These are phyloP conservation scores for Beris morrisii DNA, from an alignment of 2,888 invertebrate species.

Conservation along the genomic window DNA sequence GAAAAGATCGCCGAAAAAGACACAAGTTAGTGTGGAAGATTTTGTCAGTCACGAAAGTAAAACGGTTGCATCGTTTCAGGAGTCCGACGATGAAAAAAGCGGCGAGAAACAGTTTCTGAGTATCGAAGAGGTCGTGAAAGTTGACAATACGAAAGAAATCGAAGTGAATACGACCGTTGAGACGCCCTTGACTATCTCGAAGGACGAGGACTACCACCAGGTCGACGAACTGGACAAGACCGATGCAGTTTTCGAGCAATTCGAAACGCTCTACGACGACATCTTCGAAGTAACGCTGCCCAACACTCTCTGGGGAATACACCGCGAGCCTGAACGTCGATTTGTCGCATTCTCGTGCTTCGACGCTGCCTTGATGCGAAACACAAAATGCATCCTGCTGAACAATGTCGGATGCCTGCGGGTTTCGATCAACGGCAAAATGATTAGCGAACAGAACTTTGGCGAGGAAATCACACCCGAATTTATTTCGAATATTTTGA, in stretches of 20 bases:
- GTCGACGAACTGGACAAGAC: no score
- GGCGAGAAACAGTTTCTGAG: neutral
- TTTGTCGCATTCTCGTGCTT: slow-evolving; percentile 37
- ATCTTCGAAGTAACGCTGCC: slow-evolving; percentile 39
- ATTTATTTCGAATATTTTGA: slow-evolving; percentile 22
- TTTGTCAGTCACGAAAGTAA: no score
- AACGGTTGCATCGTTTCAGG: no score
- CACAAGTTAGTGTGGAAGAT: no score
- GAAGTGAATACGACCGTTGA: neutral
- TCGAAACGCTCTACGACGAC: slow-evolving; percentile 37
- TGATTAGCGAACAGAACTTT: slow-evolving; percentile 12
- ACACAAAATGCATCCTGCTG: slow-evolving; percentile 28
- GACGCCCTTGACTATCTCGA: no score
- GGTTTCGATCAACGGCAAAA: neutral
- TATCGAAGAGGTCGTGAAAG: neutral
- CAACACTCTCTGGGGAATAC: slow-evolving; percentile 38
- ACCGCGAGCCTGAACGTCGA: slow-evolving; percentile 35
- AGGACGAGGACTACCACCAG: no score
- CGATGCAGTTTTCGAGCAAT: slow-evolving; percentile 2
- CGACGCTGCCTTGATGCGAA: slow-evolving; percentile 24
- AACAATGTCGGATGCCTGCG: slow-evolving; percentile 9
- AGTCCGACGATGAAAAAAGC: neutral
- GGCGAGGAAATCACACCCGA: slow-evolving; percentile 7
- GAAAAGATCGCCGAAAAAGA: no score
- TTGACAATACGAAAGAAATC: neutral